phyloP scores from a whole-genome alignment of 2,888 invertebrate species.

The Slavum lentiscoides region DNA sequence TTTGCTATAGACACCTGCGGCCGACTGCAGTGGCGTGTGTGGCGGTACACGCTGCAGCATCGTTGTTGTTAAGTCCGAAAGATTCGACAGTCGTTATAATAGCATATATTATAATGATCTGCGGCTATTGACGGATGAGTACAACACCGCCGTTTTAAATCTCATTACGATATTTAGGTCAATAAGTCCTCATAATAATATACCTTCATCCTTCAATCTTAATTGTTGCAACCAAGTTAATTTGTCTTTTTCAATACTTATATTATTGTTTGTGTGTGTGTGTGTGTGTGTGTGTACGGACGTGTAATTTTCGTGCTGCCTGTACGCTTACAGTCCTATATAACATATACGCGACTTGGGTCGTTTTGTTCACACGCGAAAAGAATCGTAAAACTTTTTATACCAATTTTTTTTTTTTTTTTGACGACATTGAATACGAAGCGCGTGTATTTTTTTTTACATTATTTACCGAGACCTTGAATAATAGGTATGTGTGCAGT shows the following conservation, averaged over 20 bases:
- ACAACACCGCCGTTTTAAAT: not conserved
- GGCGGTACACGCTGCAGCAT: not conserved
- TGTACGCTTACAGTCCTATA: not conserved
- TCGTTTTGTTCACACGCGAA: constrained; percentile 20
- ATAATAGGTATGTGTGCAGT: not conserved
- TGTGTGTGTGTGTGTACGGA: not conserved
- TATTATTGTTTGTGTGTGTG: not conserved
- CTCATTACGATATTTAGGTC: too few species aligned
- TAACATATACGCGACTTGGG: not conserved
- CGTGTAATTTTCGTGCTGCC: too few species aligned
- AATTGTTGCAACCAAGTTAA: constrained; percentile 6
- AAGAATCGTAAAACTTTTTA: not conserved
- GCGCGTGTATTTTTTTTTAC: not conserved
- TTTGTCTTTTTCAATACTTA: not conserved
- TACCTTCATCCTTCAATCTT: constrained; percentile 6
- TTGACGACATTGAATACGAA: constrained; percentile 20
- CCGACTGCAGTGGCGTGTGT: too few species aligned
- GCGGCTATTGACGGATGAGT: constrained; percentile 6
- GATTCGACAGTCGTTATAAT: constrained; percentile 12
- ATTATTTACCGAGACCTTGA: constrained; percentile 44
- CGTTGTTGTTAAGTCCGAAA: not conserved
- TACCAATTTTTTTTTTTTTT: not conserved
- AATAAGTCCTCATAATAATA: too few species aligned
- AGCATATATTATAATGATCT: not conserved
- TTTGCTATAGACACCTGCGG: too few species aligned